phyloP scores from a whole-genome alignment of 1,140 invertebrate species.

The Chrysopa pallens region DNA sequence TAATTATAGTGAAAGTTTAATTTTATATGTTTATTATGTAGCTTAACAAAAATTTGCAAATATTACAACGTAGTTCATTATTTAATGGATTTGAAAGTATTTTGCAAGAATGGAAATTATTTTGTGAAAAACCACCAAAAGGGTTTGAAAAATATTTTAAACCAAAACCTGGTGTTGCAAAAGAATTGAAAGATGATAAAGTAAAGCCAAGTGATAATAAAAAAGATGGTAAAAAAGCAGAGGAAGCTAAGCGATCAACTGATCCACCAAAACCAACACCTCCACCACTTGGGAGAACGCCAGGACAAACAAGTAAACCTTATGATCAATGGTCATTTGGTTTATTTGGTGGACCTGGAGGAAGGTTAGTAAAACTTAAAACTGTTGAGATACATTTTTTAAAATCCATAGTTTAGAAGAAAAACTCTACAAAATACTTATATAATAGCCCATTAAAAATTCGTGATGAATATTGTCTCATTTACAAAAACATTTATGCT shows the following conservation, averaged over 20 bases:
- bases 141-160: constrained; percentile 86
- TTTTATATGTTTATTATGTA: background rate
- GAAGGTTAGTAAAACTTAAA: constrained; percentile 10
- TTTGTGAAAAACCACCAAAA: constrained; percentile 62
- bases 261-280: constrained; percentile 15
- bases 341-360: constrained; percentile 32
- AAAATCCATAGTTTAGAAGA: constrained; percentile 8
- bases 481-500: no score
- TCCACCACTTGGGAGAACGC: constrained; percentile 14
- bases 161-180: constrained; percentile 22
- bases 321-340: constrained; percentile 46
- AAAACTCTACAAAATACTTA: constrained; percentile 5
- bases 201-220: constrained; percentile 6
- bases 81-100: constrained; percentile 18
- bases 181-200: constrained; percentile 12
- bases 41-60: no score
- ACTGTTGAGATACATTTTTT: constrained; percentile 4
- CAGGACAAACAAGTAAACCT: constrained; percentile 18
- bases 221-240: constrained; percentile 19
- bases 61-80: no score
- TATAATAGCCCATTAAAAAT: no score
- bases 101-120: constrained; percentile 31
- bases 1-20: background rate
- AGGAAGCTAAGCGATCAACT: constrained; percentile 22
- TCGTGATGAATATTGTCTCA: constrained; percentile 1